phyloP scores from a whole-genome alignment of 2,797 vertebrate species.

The Liasis olivaceus region DNA sequence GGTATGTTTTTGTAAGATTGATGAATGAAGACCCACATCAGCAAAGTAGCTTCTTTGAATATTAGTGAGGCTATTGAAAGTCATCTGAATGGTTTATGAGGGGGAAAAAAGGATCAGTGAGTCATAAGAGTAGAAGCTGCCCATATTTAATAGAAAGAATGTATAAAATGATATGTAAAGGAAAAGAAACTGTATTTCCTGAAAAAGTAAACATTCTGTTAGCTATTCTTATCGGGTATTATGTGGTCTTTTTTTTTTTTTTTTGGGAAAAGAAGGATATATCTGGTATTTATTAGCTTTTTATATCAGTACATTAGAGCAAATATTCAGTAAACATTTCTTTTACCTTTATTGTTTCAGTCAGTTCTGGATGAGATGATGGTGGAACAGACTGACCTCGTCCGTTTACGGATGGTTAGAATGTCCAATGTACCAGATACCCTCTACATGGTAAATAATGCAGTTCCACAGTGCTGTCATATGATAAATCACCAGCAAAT shows the following conservation, averaged over 20 bases:
- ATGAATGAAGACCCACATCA: background rate
- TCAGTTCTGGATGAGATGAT: slow-evolving; percentile 97
- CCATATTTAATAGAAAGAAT: background rate
- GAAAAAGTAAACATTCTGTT: background rate
- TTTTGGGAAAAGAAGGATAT: background rate
- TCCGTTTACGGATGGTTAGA: slow-evolving; percentile 94
- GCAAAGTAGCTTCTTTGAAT: background rate
- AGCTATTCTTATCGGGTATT: background rate
- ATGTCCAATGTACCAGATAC: slow-evolving; percentile 99
- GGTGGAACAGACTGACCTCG: slow-evolving; percentile 97
- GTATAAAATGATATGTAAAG: background rate
- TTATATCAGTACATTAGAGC: background rate
- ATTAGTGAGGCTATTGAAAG: background rate
- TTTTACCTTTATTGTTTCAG: slow-evolving; percentile 71
- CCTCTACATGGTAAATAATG: slow-evolving; percentile 97
- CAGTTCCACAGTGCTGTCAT: slow-evolving; percentile 96
- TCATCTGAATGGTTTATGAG: background rate
- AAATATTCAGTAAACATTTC: slow-evolving; percentile 1
- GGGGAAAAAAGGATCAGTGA: background rate
- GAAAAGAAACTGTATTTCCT: background rate
- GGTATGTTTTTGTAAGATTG: background rate
- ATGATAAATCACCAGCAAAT: slow-evolving; percentile 96
- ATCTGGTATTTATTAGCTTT: background rate
- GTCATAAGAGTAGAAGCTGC: background rate
- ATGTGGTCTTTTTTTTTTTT: background rate